A percentile compares a stretch with the other conserved stretches of the same genome.
Evolutionary conservation across 92 coral and sea anemone species (phyloP).

Genomic region (Meandrina meandrites): DNA sequence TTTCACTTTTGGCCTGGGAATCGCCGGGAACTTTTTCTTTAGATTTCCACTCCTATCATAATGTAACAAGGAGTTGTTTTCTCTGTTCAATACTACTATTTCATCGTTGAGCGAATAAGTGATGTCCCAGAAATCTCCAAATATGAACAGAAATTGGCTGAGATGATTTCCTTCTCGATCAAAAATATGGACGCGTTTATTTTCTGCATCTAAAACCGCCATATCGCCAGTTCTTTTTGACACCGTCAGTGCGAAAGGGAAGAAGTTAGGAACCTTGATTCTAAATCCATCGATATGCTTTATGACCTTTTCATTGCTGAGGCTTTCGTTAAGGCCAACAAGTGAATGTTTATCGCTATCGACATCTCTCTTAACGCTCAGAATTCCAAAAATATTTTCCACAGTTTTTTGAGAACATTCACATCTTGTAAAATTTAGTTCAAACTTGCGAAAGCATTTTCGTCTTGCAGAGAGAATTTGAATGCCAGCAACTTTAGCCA

Average conservation of each 20-base stretch:
- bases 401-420: neutral
- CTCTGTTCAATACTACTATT: conserved; percentile 37
- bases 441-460: conserved; percentile 38
- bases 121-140: conserved; percentile 48
- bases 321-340: conserved; percentile 8
- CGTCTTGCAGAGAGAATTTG: conserved; percentile 46
- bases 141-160: conserved; percentile 13
- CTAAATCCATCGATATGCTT: conserved; percentile 18
- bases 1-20: conserved; percentile 25
- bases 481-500: conserved; percentile 41
- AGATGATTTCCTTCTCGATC: conserved; percentile 30
- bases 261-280: neutral
- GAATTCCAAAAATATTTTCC: conserved; percentile 14
- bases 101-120: conserved; percentile 27
- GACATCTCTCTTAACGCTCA: conserved; percentile 6
- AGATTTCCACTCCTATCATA: conserved; percentile 30
- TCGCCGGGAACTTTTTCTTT: conserved; percentile 10
- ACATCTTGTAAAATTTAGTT: conserved; percentile 10
- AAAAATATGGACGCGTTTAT: conserved; percentile 36
- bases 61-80: conserved; percentile 26
- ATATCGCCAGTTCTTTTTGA: conserved; percentile 24
- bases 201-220: conserved; percentile 29
- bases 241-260: conserved; percentile 37
- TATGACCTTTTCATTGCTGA: conserved; percentile 27
- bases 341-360: conserved; percentile 12